Percentiles rank a stretch among this genome's conserved stretches.
Conservation (phyloP, 2,888 invertebrate genomes). For the Chaetoderma sp. region DNA sequence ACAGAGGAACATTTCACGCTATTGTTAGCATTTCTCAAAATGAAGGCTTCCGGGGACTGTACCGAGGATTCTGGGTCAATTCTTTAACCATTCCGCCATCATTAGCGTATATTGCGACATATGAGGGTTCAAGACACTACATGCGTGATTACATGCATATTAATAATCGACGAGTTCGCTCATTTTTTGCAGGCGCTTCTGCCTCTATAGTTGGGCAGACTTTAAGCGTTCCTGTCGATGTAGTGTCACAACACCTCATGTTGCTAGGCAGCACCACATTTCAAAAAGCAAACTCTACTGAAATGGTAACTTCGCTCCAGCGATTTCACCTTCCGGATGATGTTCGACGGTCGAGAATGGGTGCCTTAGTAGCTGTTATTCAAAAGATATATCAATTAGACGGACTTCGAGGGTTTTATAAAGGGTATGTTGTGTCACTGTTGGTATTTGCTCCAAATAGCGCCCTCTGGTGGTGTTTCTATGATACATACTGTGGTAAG, state of each 20-base stretch:
- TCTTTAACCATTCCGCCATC: constrained; percentile 78
- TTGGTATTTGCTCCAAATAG: constrained; percentile 96
- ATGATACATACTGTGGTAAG: constrained; percentile 91
- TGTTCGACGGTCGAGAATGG: constrained; percentile 35
- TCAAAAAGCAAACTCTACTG: background rate
- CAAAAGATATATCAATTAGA: constrained; percentile 83
- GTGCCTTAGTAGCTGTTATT: constrained; percentile 73
- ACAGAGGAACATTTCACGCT: constrained; percentile 85
- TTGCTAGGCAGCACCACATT: constrained; percentile 78
- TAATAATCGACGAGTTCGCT: constrained; percentile 69
- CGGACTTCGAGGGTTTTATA: constrained; percentile 89
- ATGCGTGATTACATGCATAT: constrained; percentile 76
- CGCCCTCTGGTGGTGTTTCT: constrained; percentile 98
- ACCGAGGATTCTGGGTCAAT: constrained; percentile 95
- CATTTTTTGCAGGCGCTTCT: constrained; percentile 88
- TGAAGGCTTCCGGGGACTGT: constrained; percentile 89
- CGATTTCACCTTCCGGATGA: background rate
- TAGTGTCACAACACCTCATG: constrained; percentile 97
- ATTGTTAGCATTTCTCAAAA: constrained; percentile 85
- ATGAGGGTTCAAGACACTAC: constrained; percentile 89
- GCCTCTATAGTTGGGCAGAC: constrained; percentile 95
- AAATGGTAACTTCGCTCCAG: background rate
- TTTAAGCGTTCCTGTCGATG: constrained; percentile 95
- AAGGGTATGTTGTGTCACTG: constrained; percentile 92
- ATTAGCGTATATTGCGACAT: constrained; percentile 85